Evolutionary conservation across 2,888 invertebrate genomes (phyloP), one percentile per base, ranked within the genome.

Genomic region (Molorchus minor): DNA sequence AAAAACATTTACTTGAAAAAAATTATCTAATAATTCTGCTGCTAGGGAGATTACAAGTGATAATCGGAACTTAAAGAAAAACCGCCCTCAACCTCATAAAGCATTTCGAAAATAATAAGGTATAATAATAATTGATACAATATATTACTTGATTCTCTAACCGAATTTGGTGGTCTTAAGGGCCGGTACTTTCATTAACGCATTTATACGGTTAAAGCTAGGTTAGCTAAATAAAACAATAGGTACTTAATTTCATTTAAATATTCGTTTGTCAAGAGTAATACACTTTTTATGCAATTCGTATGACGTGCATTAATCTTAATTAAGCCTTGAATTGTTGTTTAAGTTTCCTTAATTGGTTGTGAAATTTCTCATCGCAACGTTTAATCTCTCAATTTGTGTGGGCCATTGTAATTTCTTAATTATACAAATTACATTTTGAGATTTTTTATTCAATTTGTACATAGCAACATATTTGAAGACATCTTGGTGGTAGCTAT

Each of bases 271-370:
- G 35, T 10, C 47, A 20, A 7, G 47, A 33, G 10, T 33, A 33
- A 33, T 7, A 7, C 33, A 12, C 7, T 20, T 7, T 46, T 47
- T 47, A 12, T 20, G 35, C 13, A 47, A 35, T 36, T 12, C 13
- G 20, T 47, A 35, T n/a, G n/a, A n/a, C 20, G 33, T 47, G 15
- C 20, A 36, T 47, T 47, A 47, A 36, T 47, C 35, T 47, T 47
- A 20, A 35, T 47, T 35, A 47, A 33, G 33, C 10, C 5, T 17
- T 20, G 19, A 29, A 36, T 47, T 47, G 35, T 35, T n/a, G 12
- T 35, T 49, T 38, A 49, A 38, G 7, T 38, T 49, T 25, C 16
- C 36, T 49, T 49, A 49, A 21, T 49, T 25, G 17, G 13, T 38
- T 36, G 36, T 36, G 49, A 49, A 49, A 49, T 20, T 49, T 49